Conservation (phyloP, 2,888 invertebrate genomes). For the Epirrhoe tristata region DNA sequence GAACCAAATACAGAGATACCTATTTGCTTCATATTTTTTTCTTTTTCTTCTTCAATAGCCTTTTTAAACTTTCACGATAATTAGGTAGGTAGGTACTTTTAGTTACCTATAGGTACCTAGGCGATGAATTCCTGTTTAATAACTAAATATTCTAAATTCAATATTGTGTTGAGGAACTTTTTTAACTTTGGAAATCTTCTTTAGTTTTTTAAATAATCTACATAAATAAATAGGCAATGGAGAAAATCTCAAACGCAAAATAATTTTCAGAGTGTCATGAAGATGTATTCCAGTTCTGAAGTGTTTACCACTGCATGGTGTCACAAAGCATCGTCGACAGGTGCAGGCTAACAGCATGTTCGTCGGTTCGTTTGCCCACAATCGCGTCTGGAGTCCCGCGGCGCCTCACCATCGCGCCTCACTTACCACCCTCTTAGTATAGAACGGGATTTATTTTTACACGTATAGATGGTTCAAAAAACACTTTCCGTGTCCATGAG, state of each 20-base stretch:
- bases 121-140: no score
- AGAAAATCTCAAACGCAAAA: background rate
- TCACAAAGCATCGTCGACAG: conserved; percentile 56
- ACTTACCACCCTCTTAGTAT: conserved; percentile 41
- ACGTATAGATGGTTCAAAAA: background rate
- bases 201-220: no score
- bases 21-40: no score
- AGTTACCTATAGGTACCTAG: no score
- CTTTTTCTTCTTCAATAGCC: no score
- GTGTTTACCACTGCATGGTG: conserved; percentile 26
- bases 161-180: no score
- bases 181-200: no score
- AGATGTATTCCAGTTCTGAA: conserved; percentile 8
- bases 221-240: no score
- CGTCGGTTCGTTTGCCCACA: conserved; percentile 79
- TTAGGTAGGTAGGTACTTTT: no score
- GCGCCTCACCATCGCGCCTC: conserved; percentile 49
- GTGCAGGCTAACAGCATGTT: conserved; percentile 66
- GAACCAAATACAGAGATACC: background rate
- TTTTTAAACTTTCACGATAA: no score
- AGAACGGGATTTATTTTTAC: conserved; percentile 45
- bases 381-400: conserved; percentile 74
- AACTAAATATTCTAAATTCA: no score
- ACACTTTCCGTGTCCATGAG: background rate
- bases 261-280: background rate